Conservation (phyloP, 1,140 invertebrate species). For the Propsilocerus akamusi region DNA sequence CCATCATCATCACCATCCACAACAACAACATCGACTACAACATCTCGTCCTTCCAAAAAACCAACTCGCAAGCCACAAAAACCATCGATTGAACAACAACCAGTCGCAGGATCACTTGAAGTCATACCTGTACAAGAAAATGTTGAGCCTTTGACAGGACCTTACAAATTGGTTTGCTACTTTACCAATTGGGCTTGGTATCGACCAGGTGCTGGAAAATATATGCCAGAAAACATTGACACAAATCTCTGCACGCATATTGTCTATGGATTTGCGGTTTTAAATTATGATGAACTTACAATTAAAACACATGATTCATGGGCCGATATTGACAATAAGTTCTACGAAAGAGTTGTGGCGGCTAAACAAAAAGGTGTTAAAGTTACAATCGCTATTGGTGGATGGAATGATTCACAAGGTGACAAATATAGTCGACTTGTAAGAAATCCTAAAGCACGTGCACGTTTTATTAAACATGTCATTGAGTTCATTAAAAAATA, state of each 20-base stretch:
- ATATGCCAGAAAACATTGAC: constrained; percentile 69
- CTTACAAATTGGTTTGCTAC: constrained; percentile 70
- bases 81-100: constrained; percentile 16
- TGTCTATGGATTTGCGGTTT: constrained; percentile 77
- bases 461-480: constrained; percentile 51
- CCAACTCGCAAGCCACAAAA: constrained; percentile 14
- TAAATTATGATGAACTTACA: constrained; percentile 54
- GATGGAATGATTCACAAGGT: constrained; percentile 77
- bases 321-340: constrained; percentile 74
- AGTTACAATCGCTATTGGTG: constrained; percentile 65
- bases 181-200: constrained; percentile 94
- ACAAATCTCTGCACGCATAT: constrained; percentile 76
- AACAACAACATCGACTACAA: constrained; percentile 13
- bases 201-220: constrained; percentile 59
- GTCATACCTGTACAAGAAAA: constrained; percentile 11
- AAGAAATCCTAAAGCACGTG: constrained; percentile 47
- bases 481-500: constrained; percentile 62
- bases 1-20: constrained; percentile 9
- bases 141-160: constrained; percentile 26
- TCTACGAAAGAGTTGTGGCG: constrained; percentile 63
- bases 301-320: constrained; percentile 74
- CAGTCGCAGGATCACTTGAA: constrained; percentile 8
- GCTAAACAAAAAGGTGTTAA: constrained; percentile 65
- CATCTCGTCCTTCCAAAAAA: constrained; percentile 18
- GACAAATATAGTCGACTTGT: constrained; percentile 71